A percentile compares a stretch with the other conserved stretches of the same genome.
Conservation (phyloP, 2,113 vertebrate species). For the Alethe castanea region DNA sequence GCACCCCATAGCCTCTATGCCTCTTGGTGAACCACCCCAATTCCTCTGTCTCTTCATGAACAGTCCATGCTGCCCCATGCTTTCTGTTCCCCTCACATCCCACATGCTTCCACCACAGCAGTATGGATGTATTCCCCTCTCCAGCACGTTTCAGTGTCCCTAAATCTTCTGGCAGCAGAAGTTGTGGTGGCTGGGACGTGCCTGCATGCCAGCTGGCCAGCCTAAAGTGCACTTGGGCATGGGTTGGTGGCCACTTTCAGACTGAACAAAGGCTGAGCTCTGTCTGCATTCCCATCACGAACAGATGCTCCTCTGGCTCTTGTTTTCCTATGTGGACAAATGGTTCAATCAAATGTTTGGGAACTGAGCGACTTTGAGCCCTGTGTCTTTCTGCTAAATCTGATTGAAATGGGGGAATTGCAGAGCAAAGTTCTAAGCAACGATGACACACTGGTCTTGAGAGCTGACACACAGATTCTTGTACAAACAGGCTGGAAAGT, state of each 20-base stretch:
- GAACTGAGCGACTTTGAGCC: not conserved
- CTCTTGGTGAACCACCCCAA: not conserved
- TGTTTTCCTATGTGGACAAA: not conserved
- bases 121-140: not conserved
- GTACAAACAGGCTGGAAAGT: not conserved
- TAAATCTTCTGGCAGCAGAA: not conserved
- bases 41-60: not conserved
- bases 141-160: not conserved
- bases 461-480: not conserved
- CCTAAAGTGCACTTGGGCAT: fast-evolving
- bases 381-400: not conserved
- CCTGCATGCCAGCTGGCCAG: not conserved
- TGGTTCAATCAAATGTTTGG: not conserved
- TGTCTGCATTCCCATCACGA: not conserved
- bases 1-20: not conserved
- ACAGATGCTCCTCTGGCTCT: not conserved
- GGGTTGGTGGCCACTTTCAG: not conserved
- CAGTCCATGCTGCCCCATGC: fast-evolving
- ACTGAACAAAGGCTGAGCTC: not conserved
- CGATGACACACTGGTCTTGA: not conserved
- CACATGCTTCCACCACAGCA: not conserved
- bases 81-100: not conserved
- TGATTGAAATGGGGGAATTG: not conserved
- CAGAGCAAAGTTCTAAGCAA: not conserved
- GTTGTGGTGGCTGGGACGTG: not conserved